phyloP scores from a whole-genome alignment of 2,113 vertebrate species.

The Progne subis region DNA sequence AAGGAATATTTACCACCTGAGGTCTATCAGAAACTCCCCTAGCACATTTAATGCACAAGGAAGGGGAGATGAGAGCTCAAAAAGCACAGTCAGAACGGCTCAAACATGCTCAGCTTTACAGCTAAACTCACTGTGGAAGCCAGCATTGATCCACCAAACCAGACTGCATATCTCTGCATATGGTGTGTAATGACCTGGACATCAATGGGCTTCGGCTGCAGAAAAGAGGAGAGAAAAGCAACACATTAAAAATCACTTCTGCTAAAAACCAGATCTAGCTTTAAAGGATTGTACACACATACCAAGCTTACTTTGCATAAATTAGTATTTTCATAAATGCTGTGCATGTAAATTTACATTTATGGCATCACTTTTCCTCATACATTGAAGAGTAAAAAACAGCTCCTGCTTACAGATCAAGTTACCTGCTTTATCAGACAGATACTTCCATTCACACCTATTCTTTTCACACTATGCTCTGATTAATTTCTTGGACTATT shows the following conservation, averaged over 20 bases:
- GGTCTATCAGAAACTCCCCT: neutral
- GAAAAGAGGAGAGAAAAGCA: neutral
- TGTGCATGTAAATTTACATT: neutral
- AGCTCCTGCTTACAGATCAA: neutral
- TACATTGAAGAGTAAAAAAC: neutral
- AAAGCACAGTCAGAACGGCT: neutral
- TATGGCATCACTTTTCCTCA: neutral
- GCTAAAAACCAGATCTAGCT: neutral
- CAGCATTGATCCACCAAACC: conserved; percentile 99
- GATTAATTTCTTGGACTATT: neutral
- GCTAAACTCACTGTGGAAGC: conserved; percentile 91
- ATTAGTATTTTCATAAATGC: neutral
- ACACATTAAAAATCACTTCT: neutral
- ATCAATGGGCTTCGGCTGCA: conserved; percentile 95
- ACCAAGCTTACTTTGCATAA: neutral
- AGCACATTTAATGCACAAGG: neutral
- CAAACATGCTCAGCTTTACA: neutral
- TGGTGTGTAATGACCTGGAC: conserved; percentile 97
- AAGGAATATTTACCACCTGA: neutral
- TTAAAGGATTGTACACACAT: neutral
- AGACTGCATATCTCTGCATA: conserved; percentile 98
- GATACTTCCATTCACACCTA: neutral
- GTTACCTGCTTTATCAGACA: neutral
- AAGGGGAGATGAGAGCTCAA: neutral
- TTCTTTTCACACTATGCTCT: neutral